phyloP scores from a whole-genome alignment of 1,140 invertebrate species.

The Yoshiicerus persimilis region DNA sequence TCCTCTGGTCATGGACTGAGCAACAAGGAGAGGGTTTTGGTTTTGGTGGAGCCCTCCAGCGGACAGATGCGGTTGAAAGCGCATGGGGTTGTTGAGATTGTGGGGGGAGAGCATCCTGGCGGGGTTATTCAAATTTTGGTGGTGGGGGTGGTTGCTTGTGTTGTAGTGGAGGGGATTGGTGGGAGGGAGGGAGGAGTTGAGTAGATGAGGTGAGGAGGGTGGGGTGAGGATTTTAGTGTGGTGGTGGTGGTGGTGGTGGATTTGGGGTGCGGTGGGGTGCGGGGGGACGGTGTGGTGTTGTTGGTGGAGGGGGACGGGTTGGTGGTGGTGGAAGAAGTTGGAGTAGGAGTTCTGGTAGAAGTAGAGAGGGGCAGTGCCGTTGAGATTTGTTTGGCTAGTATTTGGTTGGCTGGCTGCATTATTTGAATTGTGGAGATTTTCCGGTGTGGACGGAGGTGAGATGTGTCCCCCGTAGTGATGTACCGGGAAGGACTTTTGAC shows the following conservation, averaged over 20 bases:
- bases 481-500: neutral
- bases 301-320: slow-evolving; percentile 13
- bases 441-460: slow-evolving; percentile 58
- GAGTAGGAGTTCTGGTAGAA: slow-evolving; percentile 22
- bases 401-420: neutral
- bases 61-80: neutral
- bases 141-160: neutral
- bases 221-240: slow-evolving; percentile 51
- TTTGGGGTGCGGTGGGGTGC: neutral
- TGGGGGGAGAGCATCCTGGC: neutral
- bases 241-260: slow-evolving; percentile 36
- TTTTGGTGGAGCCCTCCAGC: neutral
- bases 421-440: slow-evolving; percentile 46
- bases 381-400: neutral
- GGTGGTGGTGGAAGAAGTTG: slow-evolving; percentile 36
- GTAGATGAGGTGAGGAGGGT: slow-evolving; percentile 50
- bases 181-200: neutral
- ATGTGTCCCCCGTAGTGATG: slow-evolving; percentile 52
- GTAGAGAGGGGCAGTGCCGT: neutral
- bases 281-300: neutral
- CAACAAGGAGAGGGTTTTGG: slow-evolving; percentile 31
- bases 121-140: neutral
- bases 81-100: neutral
- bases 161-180: neutral
- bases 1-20: neutral